These are phyloP conservation scores for Ormyrus thymus DNA, from an alignment of 2,888 invertebrate genomes.

Conservation along the genomic window DNA sequence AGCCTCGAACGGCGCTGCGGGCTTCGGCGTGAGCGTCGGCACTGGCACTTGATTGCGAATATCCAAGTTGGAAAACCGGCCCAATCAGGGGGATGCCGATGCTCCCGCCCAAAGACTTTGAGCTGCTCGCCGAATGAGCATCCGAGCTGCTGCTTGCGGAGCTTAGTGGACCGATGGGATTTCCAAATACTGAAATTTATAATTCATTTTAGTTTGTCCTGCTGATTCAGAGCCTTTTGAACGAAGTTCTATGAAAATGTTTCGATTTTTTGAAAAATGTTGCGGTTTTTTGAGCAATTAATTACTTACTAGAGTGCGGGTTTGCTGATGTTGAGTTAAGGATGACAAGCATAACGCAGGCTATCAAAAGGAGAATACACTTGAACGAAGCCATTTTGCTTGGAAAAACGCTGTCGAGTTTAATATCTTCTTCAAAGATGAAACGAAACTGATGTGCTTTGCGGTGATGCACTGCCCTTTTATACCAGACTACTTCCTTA, in stretches of 20 bases:
- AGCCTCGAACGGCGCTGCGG: background rate
- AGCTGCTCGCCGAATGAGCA: background rate
- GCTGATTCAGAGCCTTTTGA: too few relatives aligned
- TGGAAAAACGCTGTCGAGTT: background rate
- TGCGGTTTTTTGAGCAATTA: too few relatives aligned
- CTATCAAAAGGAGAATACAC: background rate
- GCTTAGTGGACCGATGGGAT: background rate
- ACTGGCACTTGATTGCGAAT: background rate
- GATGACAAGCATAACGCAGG: background rate
- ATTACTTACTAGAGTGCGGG: background rate
- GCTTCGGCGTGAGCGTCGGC: background rate
- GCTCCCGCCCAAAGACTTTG: background rate
- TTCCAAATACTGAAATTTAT: too few relatives aligned
- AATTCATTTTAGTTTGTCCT: too few relatives aligned
- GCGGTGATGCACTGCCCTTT: too few relatives aligned
- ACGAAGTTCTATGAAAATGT: too few relatives aligned
- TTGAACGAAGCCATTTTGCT: conserved; percentile 19
- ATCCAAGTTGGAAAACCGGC: background rate
- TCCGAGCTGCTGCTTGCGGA: background rate
- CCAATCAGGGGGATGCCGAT: background rate
- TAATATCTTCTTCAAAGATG: too few relatives aligned
- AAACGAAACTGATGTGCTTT: too few relatives aligned
- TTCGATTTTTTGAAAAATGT: too few relatives aligned
- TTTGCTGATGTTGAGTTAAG: background rate
- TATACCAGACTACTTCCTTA: too few relatives aligned